These are phyloP conservation scores for Tribolium castaneum DNA, from an alignment of 1,140 invertebrate genomes.

Conservation along the genomic window DNA sequence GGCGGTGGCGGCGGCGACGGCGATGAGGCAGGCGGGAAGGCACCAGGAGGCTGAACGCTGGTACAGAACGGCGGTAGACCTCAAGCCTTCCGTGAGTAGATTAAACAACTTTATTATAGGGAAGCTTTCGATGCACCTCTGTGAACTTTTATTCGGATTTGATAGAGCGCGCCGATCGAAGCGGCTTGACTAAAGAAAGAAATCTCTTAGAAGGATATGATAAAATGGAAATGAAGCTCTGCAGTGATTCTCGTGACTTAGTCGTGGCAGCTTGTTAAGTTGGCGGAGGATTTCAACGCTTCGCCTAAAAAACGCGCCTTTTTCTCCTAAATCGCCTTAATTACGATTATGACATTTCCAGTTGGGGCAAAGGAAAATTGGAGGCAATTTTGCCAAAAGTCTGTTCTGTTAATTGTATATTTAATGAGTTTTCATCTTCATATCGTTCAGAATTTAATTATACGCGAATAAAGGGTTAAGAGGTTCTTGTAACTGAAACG, in stretches of 20 bases:
- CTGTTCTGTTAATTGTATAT: constrained; percentile 17
- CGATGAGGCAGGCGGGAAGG: constrained; percentile 80
- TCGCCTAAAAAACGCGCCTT: neutral
- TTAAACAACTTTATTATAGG: neutral
- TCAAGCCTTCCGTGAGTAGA: constrained; percentile 75
- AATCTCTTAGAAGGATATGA: constrained; percentile 34
- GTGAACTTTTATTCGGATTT: constrained; percentile 2
- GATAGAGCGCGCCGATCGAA: constrained; percentile 22
- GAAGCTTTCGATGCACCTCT: neutral
- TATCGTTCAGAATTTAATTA: constrained; percentile 13
- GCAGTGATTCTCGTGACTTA: constrained; percentile 14
- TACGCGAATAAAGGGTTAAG: constrained; percentile 11
- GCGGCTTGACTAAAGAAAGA: constrained; percentile 17
- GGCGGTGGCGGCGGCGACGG: constrained; percentile 87
- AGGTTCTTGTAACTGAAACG: neutral
- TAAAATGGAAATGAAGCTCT: constrained; percentile 35
- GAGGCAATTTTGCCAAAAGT: constrained; percentile 1
- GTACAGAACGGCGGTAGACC: constrained; percentile 80
- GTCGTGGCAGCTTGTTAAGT: constrained; percentile 23
- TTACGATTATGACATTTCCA: constrained; percentile 24
- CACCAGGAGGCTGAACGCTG: constrained; percentile 84
- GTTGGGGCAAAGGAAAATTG: neutral
- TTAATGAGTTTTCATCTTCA: constrained; percentile 21
- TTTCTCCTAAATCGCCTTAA: constrained; percentile 18
- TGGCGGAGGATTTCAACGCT: neutral